phyloP scores from a whole-genome alignment of 2,113 vertebrate species.

The Trachemys scripta region DNA sequence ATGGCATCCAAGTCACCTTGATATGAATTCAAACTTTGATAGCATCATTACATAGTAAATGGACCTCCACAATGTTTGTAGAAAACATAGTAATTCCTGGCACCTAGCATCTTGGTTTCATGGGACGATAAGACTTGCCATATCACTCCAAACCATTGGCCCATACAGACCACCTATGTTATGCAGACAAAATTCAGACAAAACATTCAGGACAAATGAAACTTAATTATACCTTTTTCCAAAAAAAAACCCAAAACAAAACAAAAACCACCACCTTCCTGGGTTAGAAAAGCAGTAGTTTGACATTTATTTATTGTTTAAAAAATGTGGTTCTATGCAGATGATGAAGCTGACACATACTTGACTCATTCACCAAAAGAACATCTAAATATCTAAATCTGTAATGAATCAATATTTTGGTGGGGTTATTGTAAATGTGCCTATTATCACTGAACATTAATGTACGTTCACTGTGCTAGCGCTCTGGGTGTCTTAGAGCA shows the following conservation, averaged over 20 bases:
- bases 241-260: background rate
- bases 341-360: constrained; percentile 39
- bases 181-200: constrained; percentile 16
- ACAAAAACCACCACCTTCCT: background rate
- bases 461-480: constrained; percentile 55
- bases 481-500: constrained; percentile 11
- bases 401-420: constrained; percentile 33
- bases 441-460: constrained; percentile 53
- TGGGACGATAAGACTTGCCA: background rate
- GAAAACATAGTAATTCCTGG: background rate
- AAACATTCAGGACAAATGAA: background rate
- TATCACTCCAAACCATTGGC: background rate
- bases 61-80: background rate
- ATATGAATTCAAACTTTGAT: background rate
- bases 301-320: background rate
- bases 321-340: background rate
- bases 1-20: background rate
- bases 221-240: background rate
- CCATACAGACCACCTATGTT: background rate
- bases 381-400: constrained; percentile 52
- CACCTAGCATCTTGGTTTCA: background rate
- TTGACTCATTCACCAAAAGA: background rate
- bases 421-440: constrained; percentile 46
- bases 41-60: background rate
- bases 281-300: constrained; percentile 23